These are phyloP conservation scores for Bos javanicus DNA, from an alignment of 2,113 vertebrate species.

Conservation along the genomic window DNA sequence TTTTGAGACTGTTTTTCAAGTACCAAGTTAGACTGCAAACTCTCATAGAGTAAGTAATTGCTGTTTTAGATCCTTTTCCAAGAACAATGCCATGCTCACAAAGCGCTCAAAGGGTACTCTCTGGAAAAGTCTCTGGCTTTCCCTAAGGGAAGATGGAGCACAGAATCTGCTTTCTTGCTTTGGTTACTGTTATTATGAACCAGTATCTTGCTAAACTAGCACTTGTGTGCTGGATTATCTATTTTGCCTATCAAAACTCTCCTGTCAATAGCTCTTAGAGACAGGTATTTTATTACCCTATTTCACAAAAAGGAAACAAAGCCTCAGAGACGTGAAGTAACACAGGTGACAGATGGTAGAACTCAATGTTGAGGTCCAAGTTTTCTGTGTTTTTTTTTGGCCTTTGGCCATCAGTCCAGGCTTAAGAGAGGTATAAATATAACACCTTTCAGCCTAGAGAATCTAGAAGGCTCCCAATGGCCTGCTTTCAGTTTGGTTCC, in stretches of 20 bases:
- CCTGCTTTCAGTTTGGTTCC: neutral
- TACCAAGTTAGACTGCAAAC: neutral
- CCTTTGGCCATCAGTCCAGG: neutral
- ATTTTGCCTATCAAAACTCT: neutral
- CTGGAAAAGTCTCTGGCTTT: neutral
- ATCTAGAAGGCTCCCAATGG: neutral
- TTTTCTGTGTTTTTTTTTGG: neutral
- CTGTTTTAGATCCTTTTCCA: neutral
- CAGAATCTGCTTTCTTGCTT: neutral
- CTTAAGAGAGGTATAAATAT: neutral
- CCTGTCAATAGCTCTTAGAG: neutral
- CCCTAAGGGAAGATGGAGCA: rapidly evolving
- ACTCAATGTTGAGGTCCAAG: neutral
- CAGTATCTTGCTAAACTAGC: neutral
- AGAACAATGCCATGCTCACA: neutral
- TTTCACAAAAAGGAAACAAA: neutral
- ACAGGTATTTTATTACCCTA: neutral
- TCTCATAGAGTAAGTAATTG: neutral
- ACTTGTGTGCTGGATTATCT: neutral
- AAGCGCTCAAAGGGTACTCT: neutral
- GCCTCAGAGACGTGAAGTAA: neutral
- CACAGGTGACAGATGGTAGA: neutral
- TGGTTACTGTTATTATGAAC: neutral
- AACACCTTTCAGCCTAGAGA: neutral
- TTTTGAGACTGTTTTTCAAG: neutral